Conservation (phyloP, 1,140 invertebrate genomes). For the Steinernema feltiae region DNA sequence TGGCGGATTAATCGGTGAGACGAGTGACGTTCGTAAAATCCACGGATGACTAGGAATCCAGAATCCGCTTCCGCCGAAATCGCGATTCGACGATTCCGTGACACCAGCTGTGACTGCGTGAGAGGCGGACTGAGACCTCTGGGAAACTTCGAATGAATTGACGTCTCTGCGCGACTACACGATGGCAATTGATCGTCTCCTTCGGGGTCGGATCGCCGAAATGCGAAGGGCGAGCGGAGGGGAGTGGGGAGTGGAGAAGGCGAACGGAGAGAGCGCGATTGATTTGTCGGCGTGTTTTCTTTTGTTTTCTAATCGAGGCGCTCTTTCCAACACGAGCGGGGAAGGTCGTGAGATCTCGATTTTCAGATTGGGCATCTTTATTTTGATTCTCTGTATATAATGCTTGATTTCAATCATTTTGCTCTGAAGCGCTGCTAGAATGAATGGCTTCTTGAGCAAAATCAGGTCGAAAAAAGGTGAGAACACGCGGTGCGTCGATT, state of each 20-base stretch:
- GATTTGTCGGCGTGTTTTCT: slow-evolving; percentile 6
- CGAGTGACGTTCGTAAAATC: no score
- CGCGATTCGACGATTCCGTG: no score
- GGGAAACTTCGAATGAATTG: background rate
- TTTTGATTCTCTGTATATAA: background rate
- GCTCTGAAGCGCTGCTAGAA: background rate
- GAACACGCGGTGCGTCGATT: background rate
- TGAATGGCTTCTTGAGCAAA: slow-evolving; percentile 2
- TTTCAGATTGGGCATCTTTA: background rate
- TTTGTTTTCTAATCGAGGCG: background rate
- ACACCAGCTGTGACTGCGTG: no score
- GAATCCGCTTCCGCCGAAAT: no score
- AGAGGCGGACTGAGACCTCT: background rate
- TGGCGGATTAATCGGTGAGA: no score
- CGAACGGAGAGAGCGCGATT: no score
- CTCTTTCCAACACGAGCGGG: no score
- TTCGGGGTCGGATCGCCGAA: no score
- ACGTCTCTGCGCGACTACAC: slow-evolving; percentile 11
- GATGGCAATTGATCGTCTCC: no score
- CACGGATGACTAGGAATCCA: no score
- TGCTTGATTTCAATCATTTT: background rate
- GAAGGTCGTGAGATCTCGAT: background rate
- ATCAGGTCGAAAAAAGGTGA: background rate
- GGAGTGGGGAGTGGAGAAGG: no score
- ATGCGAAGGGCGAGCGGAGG: no score